Conservation (phyloP, 2,888 invertebrate species). For the Amblyjoppa fuscipennis region DNA sequence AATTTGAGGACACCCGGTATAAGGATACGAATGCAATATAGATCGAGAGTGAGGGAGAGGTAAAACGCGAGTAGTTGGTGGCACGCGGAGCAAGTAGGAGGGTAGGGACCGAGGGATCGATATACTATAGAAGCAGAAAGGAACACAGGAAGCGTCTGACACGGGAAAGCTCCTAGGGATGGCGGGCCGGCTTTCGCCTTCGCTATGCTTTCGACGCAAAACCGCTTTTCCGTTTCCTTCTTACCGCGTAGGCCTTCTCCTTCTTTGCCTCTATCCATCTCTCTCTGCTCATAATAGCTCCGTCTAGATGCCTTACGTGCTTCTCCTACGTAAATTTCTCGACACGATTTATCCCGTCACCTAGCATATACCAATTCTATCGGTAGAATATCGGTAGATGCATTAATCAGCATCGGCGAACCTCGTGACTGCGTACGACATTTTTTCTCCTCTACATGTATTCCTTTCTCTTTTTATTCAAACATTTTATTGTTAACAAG, state of each 20-base stretch:
- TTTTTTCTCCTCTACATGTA: conserved; percentile 17
- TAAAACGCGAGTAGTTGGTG: conserved; percentile 73
- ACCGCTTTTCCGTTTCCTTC: conserved; percentile 18
- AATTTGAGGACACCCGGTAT: conserved; percentile 56
- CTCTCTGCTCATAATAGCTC: conserved; percentile 59
- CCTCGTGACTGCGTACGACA: conserved; percentile 9
- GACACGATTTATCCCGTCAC: conserved; percentile 63
- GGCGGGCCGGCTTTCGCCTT: conserved; percentile 49
- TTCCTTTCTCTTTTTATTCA: background rate
- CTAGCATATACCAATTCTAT: conserved; percentile 52
- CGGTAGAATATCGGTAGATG: conserved; percentile 18
- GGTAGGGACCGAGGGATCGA: conserved; percentile 78
- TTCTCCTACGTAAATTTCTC: conserved; percentile 65
- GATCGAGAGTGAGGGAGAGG: conserved; percentile 68
- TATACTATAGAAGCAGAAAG: conserved; percentile 78
- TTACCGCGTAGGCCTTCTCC: conserved; percentile 12
- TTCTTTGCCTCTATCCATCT: conserved; percentile 35
- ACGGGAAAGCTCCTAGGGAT: conserved; percentile 79
- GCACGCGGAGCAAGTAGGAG: conserved; percentile 73
- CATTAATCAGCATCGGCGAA: conserved; percentile 45
- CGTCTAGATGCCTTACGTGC: conserved; percentile 64
- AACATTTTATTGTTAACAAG: background rate
- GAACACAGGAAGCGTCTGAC: conserved; percentile 81
- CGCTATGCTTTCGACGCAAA: conserved; percentile 27
- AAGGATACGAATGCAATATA: conserved; percentile 75